phyloP scores from a whole-genome alignment of 2,113 vertebrate species.

The Lycaon pictus region DNA sequence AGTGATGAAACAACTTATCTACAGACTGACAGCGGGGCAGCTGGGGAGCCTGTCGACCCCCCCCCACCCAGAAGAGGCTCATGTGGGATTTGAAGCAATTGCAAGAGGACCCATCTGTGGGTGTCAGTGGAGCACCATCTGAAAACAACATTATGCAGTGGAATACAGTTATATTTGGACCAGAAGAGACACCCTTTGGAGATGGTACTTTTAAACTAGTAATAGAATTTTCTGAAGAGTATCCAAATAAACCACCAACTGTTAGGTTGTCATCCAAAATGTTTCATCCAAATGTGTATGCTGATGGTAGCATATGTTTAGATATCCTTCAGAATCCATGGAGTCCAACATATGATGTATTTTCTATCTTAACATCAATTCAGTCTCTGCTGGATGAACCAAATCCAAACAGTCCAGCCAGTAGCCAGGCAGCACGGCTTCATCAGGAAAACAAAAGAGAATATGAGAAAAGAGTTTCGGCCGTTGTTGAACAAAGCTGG shows the following conservation, averaged over 20 bases:
- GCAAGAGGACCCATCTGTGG: slow-evolving; percentile 99
- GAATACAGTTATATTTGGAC: slow-evolving; percentile 99
- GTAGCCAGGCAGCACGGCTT: slow-evolving; percentile 99
- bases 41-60: no score
- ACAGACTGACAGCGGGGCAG: no score
- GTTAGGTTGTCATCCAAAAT: slow-evolving; percentile 99
- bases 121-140: slow-evolving; percentile 98
- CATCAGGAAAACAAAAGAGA: slow-evolving; percentile 99
- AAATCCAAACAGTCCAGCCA: slow-evolving; percentile 98
- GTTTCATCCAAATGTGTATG: slow-evolving; percentile 99
- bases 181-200: no score
- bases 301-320: slow-evolving; percentile 99
- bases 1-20: not conserved
- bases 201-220: slow-evolving; percentile 98
- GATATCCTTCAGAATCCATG: slow-evolving; percentile 99
- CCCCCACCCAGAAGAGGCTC: no score
- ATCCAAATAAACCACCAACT: slow-evolving; percentile 99
- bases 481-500: slow-evolving; percentile 99
- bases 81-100: slow-evolving; percentile 78
- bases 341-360: slow-evolving; percentile 99
- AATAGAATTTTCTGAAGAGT: slow-evolving; percentile 99
- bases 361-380: slow-evolving; percentile 99
- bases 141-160: slow-evolving; percentile 99
- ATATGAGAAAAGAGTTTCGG: slow-evolving; percentile 99
- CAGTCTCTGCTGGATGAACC: slow-evolving; percentile 99